These are phyloP conservation scores for Mormyrus lacerda DNA, from an alignment of 2,113 vertebrate genomes.

Conservation along the genomic window DNA sequence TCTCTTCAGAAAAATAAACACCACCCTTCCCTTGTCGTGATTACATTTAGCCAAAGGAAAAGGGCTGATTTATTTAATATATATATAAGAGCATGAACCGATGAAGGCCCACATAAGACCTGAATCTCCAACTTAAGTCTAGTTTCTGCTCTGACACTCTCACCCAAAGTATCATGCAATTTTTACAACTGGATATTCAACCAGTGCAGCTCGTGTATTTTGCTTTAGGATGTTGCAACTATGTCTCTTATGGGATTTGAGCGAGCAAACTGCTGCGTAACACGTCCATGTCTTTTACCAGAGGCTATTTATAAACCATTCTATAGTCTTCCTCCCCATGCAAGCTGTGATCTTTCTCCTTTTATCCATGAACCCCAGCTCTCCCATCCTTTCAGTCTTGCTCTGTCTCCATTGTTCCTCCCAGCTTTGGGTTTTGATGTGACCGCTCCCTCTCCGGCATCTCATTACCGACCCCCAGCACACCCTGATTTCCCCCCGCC, in stretches of 20 bases:
- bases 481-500: not conserved
- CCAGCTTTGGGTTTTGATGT: not conserved
- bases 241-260: not conserved
- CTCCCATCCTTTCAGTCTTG: not conserved
- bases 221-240: not conserved
- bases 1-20: not conserved
- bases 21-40: not conserved
- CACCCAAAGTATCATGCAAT: not conserved
- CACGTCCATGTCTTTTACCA: not conserved
- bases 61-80: not conserved
- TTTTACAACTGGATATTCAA: slow-evolving; percentile 1
- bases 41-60: not conserved
- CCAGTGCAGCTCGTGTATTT: not conserved
- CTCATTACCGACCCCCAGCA: not conserved
- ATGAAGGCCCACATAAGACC: not conserved
- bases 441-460: not conserved
- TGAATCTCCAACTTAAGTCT: not conserved
- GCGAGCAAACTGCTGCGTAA: not conserved
- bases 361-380: not conserved
- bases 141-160: not conserved
- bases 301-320: not conserved
- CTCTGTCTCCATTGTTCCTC: not conserved
- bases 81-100: not conserved
- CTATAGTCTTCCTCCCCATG: not conserved
- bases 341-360: not conserved